Base-by-base conservation (phyloP, 2,888 invertebrate species). In the Pseudococcus jackbeardsleyi region DNA sequence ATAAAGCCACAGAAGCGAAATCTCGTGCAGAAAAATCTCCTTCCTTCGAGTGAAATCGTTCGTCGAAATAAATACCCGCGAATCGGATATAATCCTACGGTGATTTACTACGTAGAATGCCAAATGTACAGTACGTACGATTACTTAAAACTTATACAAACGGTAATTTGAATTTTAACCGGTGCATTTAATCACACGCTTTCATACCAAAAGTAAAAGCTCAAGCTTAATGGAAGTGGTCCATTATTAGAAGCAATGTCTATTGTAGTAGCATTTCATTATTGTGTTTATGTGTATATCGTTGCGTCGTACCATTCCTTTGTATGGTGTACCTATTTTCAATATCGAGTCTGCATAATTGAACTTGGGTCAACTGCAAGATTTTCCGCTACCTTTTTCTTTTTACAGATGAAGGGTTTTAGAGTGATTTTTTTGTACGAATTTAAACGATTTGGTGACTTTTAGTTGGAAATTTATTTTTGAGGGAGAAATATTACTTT, bases 161-260 rank as follows among this genome's bases (percentile, higher is more conserved):
- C 68, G 68, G 68, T 68, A 68, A 68, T 68, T 68, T 68, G 68
- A 68, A 68, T 68, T 68, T 68, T 68, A 68, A 68, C 68, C 68
- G 68, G 26, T 68, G 68, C 68, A 68, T 26, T 68, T 68, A 68
- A 22, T 68, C 68, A 68, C 68, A 68, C 68, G 68, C 68, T 68
- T 17, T n/a, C 68, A 68, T 68, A 68, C 68, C 68, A 26, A 26
- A 68, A 68, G 68, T 68, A 68, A 68, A 68, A 68, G 68, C 68
- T 68, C 15, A 26, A 68, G 68, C 68, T 68, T 68, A 68, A 68
- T 68, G 68, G 68, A 68, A 68, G 68, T 68, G 68, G 26, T 68
- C 68, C 68, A 68, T 68, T 68, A 54, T 54, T 54, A 54, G 17
- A 15, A 68, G 68, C 22, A 68, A 68, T 68, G 68, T 68, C 68